Evolutionary conservation across 2,797 vertebrate genomes (phyloP).

Genomic region (Karalla daura): DNA sequence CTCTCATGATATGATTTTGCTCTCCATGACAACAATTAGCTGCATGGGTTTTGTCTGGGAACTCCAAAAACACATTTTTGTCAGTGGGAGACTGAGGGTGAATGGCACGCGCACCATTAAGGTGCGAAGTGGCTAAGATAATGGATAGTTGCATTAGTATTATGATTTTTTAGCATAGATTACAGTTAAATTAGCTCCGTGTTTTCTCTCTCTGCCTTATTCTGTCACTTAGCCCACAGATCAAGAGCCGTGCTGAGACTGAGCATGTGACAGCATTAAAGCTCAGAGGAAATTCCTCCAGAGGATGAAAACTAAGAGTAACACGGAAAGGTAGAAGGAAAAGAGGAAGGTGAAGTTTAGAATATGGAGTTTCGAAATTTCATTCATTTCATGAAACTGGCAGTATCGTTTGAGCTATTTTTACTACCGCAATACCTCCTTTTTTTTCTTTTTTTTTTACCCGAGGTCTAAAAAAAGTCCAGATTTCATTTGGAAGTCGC

Average conservation of each 20-base stretch:
- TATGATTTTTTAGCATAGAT: no score
- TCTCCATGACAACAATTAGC: background rate
- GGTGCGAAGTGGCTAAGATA: no score
- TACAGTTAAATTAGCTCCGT: slow-evolving; percentile 29
- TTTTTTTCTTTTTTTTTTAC: background rate
- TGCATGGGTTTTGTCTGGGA: no score
- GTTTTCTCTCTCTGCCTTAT: slow-evolving; percentile 48
- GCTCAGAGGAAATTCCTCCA: slow-evolving; percentile 74
- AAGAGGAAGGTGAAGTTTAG: slow-evolving; percentile 41
- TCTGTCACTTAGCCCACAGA: slow-evolving; percentile 64
- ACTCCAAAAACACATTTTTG: no score
- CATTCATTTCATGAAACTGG: background rate
- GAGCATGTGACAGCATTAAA: slow-evolving; percentile 76
- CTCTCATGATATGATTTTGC: background rate
- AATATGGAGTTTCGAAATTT: slow-evolving; percentile 21
- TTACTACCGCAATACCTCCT: background rate
- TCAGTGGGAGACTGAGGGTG: no score
- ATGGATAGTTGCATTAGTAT: no score
- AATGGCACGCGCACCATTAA: no score
- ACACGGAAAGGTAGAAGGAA: slow-evolving; percentile 28
- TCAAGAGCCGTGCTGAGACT: slow-evolving; percentile 58
- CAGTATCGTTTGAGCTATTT: background rate
- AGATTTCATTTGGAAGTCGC: background rate
- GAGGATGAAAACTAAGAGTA: slow-evolving; percentile 63
- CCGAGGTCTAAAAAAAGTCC: background rate